A percentile compares a stretch with the other conserved stretches of the same genome.
These are phyloP conservation scores for Mimas tiliae DNA, from an alignment of 2,888 invertebrate genomes.

Conservation along the genomic window DNA sequence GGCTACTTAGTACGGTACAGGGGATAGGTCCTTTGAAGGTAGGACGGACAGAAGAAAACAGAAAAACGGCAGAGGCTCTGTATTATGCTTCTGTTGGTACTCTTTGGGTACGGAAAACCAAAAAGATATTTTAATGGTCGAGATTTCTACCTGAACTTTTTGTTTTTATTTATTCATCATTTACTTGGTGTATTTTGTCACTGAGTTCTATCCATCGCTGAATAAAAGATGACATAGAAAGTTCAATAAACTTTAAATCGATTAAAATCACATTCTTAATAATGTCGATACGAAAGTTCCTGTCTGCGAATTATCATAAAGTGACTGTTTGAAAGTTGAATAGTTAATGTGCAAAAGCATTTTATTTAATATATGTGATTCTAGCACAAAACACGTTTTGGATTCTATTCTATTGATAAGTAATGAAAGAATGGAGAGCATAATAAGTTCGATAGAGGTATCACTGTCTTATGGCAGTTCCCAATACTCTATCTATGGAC, in stretches of 20 bases:
- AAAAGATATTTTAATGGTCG: no score
- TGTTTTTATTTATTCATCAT: no score
- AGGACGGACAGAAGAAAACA: no score
- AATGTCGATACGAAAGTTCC: neutral
- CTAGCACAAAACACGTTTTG: neutral
- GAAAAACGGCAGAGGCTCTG: no score
- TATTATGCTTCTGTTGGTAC: no score
- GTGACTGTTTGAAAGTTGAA: constrained; percentile 1
- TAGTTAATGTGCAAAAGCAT: constrained; percentile 9
- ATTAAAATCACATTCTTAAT: neutral
- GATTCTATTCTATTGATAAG: neutral
- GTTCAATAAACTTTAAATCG: constrained; percentile 8
- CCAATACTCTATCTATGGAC: no score
- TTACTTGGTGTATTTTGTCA: no score
- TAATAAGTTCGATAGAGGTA: neutral
- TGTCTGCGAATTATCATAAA: constrained; percentile 5
- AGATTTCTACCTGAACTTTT: no score
- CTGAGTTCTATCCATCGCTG: no score
- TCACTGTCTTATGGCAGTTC: neutral
- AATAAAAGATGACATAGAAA: neutral
- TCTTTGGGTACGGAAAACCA: no score
- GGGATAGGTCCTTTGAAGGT: no score
- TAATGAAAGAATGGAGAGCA: neutral
- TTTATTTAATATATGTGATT: neutral
- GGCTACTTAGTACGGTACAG: no score